These are phyloP conservation scores for Cistogaster globosa DNA, from an alignment of 2,888 invertebrate genomes.

Conservation along the genomic window DNA sequence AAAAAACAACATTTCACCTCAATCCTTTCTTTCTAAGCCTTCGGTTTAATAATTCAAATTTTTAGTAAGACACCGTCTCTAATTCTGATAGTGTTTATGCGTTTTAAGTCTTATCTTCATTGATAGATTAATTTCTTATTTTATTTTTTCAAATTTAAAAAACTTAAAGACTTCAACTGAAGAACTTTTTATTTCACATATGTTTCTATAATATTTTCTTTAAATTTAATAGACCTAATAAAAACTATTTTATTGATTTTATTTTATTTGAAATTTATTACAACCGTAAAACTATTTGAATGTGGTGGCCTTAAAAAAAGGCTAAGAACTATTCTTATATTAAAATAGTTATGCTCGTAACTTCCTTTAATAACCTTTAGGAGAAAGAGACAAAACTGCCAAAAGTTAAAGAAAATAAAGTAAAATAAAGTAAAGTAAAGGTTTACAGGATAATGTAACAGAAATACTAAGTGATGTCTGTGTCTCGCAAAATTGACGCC, in stretches of 20 bases:
- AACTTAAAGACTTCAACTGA: not conserved
- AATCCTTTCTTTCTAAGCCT: too few relatives aligned
- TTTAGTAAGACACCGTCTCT: too few relatives aligned
- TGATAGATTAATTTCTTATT: too few relatives aligned
- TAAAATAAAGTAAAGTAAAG: slow-evolving; percentile 54
- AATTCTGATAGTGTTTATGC: too few relatives aligned
- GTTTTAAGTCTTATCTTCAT: too few relatives aligned
- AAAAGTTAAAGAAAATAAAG: slow-evolving; percentile 31
- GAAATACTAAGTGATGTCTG: slow-evolving; percentile 71
- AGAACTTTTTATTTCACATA: slow-evolving; percentile 1
- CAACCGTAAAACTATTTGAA: slow-evolving; percentile 18
- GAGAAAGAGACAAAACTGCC: not conserved
- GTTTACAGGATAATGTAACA: slow-evolving; percentile 70
- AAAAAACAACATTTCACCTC: too few relatives aligned
- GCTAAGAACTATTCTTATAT: slow-evolving; percentile 42
- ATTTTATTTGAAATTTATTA: slow-evolving; percentile 53
- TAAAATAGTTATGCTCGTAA: slow-evolving; percentile 64
- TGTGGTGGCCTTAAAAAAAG: slow-evolving; percentile 51
- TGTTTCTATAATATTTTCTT: slow-evolving; percentile 8
- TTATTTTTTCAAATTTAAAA: not conserved
- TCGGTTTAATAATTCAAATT: too few relatives aligned
- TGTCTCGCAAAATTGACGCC: slow-evolving; percentile 76
- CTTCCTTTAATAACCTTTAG: slow-evolving; percentile 67
- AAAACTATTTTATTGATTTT: slow-evolving; percentile 63
- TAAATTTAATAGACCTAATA: slow-evolving; percentile 59